phyloP scores from a whole-genome alignment of 37 sponge, comb jelly and placozoan genomes.

The Corticium candelabrum region DNA sequence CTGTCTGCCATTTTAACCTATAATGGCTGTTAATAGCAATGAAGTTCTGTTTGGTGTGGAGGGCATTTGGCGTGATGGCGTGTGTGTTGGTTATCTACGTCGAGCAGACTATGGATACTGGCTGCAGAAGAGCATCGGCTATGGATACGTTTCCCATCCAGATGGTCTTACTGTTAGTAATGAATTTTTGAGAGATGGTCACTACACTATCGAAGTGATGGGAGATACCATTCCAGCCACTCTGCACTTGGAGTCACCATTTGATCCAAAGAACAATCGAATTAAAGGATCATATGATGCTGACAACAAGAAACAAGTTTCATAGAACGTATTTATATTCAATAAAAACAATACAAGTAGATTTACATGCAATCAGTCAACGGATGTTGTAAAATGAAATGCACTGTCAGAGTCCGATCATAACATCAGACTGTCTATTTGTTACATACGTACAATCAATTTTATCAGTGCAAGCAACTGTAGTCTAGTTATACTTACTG shows the following conservation, averaged over 20 bases:
- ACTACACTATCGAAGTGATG: constrained; percentile 39
- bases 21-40: too few species aligned
- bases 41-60: constrained; percentile 3
- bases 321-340: too few species aligned
- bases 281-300: neutral
- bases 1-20: too few species aligned
- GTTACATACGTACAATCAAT: too few species aligned
- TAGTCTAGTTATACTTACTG: too few species aligned
- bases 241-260: neutral
- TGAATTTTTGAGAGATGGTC: constrained; percentile 16
- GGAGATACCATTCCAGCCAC: constrained; percentile 26
- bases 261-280: neutral
- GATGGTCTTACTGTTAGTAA: constrained; percentile 9
- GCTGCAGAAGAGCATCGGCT: neutral
- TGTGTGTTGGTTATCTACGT: constrained; percentile 9
- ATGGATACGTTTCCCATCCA: neutral
- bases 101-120: neutral
- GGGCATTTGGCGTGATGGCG: constrained; percentile 13
- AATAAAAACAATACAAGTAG: too few species aligned
- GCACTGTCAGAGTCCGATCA: too few species aligned
- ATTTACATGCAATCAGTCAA: too few species aligned
- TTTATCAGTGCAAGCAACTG: too few species aligned
- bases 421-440: too few species aligned
- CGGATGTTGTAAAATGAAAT: too few species aligned
- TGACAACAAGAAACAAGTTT: too few species aligned